These are phyloP conservation scores for Eupithecia centaureata DNA, from an alignment of 2,888 invertebrate species.

Conservation along the genomic window DNA sequence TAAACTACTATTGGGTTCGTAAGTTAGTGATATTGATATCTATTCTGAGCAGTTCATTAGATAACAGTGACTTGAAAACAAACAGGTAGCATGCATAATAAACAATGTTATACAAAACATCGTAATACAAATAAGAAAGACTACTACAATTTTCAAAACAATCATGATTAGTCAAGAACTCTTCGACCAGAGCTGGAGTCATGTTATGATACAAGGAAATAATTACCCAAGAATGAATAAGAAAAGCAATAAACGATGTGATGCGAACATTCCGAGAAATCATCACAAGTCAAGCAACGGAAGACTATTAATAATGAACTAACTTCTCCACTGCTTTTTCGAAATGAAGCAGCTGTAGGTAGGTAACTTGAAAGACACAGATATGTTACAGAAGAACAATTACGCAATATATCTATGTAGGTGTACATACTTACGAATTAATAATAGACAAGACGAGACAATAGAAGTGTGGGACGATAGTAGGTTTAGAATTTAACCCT, in stretches of 20 bases:
- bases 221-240: constrained; percentile 26
- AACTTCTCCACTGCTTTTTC: constrained; percentile 26
- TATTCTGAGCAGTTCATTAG: neutral
- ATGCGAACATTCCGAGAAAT: constrained; percentile 33
- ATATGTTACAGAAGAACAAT: constrained; percentile 43
- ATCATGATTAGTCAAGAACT: neutral
- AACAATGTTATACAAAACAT: neutral
- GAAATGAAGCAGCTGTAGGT: constrained; percentile 17
- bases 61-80: neutral
- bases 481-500: constrained; percentile 51
- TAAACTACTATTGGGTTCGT: neutral
- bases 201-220: constrained; percentile 33
- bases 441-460: constrained; percentile 56
- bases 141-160: neutral
- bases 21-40: constrained; percentile 12
- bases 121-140: neutral
- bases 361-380: constrained; percentile 30
- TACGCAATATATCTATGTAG: constrained; percentile 58
- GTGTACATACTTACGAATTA: constrained; percentile 54
- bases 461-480: constrained; percentile 67
- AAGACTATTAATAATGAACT: constrained; percentile 12
- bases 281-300: constrained; percentile 27
- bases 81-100: neutral
- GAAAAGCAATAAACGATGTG: constrained; percentile 33
- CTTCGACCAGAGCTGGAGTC: neutral